Base-by-base conservation (phyloP, 2,113 vertebrate genomes). In the Saguinus imperator region DNA sequence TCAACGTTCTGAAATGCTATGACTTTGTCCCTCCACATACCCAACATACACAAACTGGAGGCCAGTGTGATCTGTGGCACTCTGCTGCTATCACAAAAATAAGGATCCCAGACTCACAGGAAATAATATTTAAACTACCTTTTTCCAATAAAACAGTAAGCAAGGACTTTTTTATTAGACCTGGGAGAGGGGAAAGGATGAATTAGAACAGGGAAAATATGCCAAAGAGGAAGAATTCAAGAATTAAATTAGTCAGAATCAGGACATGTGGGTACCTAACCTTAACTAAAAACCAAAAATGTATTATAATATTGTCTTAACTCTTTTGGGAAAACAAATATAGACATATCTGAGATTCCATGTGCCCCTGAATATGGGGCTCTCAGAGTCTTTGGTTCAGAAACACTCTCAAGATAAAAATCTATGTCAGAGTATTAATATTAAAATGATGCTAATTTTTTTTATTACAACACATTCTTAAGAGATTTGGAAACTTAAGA, bases 271-370 rank as follows among this genome's bases (percentile, higher is more conserved):
- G 45, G 40, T 4, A 8, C 43, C 72, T 23, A 8, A 35, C 37
- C 50, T 32, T 27, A 61, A 76, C 27, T 48, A 12, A 48, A 45
- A 40, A 35, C n/a, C 40, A 45, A 80, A 48, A 84, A 55, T 0
- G 0, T 0, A 13, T 0, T 3, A 20, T 1, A 35, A 29, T 25
- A 11, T 0, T 14, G 21, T 29, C 76, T 61, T 57, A 29, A 48
- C 32, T 91, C 50, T 21, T 84, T 20, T 4, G 37, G 50, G 48
- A 92, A 94, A 77, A 70, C 81, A 82, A 73, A 43, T 18, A 50
- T 6, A 57, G 48, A 43, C 27, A 11, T 5, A 64, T 6, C 58
- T 23, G 68, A 64, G 86, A 77, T 43, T 23, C 57, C 13, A 16
- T 66, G 43, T 21, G n/a, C 27, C 58, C n/a, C 82, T 18, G 58